Percentiles rank a stretch among this genome's conserved stretches.
These are phyloP conservation scores for Apamea monoglypha DNA, from an alignment of 2,888 invertebrate species.

Conservation along the genomic window DNA sequence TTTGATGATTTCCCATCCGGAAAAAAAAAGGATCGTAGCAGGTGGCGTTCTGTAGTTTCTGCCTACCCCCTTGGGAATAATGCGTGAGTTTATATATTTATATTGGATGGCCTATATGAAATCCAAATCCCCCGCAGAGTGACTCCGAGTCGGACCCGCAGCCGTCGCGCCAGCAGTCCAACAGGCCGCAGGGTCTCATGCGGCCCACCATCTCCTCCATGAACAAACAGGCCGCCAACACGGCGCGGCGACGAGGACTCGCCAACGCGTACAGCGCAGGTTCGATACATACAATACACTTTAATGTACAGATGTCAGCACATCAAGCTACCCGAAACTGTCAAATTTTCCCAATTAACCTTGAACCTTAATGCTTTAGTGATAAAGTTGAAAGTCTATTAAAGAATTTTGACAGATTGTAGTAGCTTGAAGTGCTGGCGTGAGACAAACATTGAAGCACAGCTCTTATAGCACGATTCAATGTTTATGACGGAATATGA, in stretches of 20 bases:
- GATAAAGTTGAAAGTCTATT: too few relatives aligned
- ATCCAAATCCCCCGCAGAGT: slow-evolving; percentile 85
- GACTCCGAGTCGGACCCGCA: slow-evolving; percentile 93
- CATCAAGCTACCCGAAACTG: too few relatives aligned
- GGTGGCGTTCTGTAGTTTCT: too few relatives aligned
- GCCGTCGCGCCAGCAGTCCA: slow-evolving; percentile 78
- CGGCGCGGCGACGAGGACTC: slow-evolving; percentile 90
- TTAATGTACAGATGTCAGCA: not conserved
- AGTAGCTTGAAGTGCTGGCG: too few relatives aligned
- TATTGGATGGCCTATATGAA: not conserved
- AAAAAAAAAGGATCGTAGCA: too few relatives aligned
- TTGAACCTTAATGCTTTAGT: too few relatives aligned
- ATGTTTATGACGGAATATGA: too few relatives aligned
- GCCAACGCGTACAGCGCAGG: slow-evolving; percentile 93
- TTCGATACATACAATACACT: slow-evolving; percentile 69
- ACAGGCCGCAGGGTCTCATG: slow-evolving; percentile 91
- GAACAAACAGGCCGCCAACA: slow-evolving; percentile 92
- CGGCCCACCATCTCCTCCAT: slow-evolving; percentile 95
- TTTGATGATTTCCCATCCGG: too few relatives aligned
- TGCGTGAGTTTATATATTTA: not conserved
- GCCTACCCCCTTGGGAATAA: too few relatives aligned
- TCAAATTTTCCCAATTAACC: too few relatives aligned
- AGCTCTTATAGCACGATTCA: not conserved
- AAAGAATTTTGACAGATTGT: too few relatives aligned
- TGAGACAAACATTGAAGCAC: not conserved